phyloP scores from a whole-genome alignment of 2,888 invertebrate genomes.

The Hypercompe scribonia region DNA sequence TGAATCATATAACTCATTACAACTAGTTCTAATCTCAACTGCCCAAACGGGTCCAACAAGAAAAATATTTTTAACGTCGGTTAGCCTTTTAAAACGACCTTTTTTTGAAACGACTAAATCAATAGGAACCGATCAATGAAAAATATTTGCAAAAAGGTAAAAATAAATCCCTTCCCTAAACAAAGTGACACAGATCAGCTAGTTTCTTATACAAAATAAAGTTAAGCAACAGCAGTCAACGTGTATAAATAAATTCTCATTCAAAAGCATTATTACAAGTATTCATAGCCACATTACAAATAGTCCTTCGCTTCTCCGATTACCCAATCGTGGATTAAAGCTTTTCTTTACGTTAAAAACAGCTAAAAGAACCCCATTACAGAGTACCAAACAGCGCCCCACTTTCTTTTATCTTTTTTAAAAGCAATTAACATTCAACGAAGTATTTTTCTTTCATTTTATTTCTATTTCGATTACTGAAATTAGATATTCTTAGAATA shows the following conservation, averaged over 20 bases:
- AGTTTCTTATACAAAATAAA: no score
- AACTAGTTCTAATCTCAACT: no score
- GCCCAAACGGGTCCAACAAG: no score
- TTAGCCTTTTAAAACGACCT: no score
- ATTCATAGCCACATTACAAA: not conserved
- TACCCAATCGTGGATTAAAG: constrained; percentile 1
- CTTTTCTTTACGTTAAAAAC: not conserved
- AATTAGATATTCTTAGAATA: constrained; percentile 42
- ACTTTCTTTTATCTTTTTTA: constrained; percentile 15
- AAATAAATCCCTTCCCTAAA: no score
- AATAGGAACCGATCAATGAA: no score
- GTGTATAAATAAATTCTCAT: not conserved
- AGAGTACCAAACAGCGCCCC: constrained; percentile 4
- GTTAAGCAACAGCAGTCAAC: not conserved
- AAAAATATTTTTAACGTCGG: no score
- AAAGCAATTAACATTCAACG: constrained; percentile 29
- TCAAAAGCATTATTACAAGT: not conserved
- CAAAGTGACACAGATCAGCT: no score
- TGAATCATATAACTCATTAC: no score
- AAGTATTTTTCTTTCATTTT: constrained; percentile 19
- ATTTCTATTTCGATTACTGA: constrained; percentile 32
- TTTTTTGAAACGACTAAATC: no score
- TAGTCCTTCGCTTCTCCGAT: not conserved
- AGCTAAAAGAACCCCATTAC: constrained; percentile 8
- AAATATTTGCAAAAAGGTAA: no score